Percentiles rank a stretch among this genome's conserved stretches.
Conservation (phyloP, 2,888 invertebrate genomes). For the Antheraea yamamai region DNA sequence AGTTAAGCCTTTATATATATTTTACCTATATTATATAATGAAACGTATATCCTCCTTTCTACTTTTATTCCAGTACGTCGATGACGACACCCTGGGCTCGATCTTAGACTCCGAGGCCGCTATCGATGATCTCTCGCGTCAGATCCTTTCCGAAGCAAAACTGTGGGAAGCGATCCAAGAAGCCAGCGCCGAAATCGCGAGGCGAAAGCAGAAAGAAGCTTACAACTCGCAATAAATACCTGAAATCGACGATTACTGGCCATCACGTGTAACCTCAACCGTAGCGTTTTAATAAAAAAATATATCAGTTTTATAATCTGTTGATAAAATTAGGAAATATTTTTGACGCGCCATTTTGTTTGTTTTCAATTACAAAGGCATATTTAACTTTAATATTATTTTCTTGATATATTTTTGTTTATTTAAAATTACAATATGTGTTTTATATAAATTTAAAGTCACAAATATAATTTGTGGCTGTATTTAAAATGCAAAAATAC, state of each 20-base stretch:
- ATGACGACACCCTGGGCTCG: constrained; percentile 85
- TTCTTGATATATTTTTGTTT: background rate
- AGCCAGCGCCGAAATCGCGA: constrained; percentile 86
- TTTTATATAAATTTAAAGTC: background rate
- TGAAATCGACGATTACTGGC: constrained; percentile 32
- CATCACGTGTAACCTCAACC: constrained; percentile 29
- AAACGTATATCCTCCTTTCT: too few species aligned
- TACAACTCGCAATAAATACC: constrained; percentile 45
- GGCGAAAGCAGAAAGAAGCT: constrained; percentile 81
- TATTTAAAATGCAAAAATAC: background rate
- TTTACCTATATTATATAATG: too few species aligned
- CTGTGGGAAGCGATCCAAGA: constrained; percentile 91
- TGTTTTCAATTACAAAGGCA: background rate
- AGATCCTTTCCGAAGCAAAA: constrained; percentile 90
- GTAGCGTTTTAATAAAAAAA: constrained; percentile 31
- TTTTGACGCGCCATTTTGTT: constrained; percentile 24
- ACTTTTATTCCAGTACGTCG: constrained; percentile 50
- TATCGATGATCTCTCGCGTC: constrained; percentile 88
- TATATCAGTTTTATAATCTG: background rate
- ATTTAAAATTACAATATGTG: background rate
- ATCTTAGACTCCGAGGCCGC: constrained; percentile 87
- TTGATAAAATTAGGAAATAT: background rate
- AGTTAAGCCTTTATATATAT: too few species aligned
- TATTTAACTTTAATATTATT: background rate
- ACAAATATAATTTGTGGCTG: background rate